Conservation (phyloP, 2,797 vertebrate species). For the Alectoris magna region DNA sequence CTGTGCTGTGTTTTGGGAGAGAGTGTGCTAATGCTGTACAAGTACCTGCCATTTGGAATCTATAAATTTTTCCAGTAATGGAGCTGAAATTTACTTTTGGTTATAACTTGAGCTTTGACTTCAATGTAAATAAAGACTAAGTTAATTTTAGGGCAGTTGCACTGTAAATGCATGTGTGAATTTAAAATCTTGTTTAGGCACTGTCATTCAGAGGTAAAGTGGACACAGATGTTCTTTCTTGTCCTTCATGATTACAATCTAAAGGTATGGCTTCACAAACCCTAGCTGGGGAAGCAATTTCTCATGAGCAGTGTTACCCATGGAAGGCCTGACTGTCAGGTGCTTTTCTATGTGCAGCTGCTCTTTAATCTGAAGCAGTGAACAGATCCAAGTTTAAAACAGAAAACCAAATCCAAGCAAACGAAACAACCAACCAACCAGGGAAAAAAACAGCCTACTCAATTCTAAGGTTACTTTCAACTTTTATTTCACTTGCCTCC, state of each 20-base stretch:
- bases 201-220: not conserved
- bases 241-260: rapidly evolving
- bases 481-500: not conserved
- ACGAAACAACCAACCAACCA: not conserved
- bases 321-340: not conserved
- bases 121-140: not conserved
- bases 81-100: not conserved
- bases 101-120: not conserved
- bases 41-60: not conserved
- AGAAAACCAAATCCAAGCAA: not conserved
- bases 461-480: not conserved
- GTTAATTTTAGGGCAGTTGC: not conserved
- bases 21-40: not conserved
- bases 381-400: not conserved
- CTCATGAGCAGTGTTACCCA: rapidly evolving
- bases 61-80: not conserved
- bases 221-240: not conserved
- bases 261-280: not conserved
- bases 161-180: not conserved
- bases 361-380: not conserved
- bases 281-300: not conserved
- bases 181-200: not conserved
- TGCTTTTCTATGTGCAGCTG: not conserved
- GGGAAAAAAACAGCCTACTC: not conserved
- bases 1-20: not conserved